Evolutionary conservation across 2,888 invertebrate species (phyloP).

Genomic region (Stegophylla sp.): DNA sequence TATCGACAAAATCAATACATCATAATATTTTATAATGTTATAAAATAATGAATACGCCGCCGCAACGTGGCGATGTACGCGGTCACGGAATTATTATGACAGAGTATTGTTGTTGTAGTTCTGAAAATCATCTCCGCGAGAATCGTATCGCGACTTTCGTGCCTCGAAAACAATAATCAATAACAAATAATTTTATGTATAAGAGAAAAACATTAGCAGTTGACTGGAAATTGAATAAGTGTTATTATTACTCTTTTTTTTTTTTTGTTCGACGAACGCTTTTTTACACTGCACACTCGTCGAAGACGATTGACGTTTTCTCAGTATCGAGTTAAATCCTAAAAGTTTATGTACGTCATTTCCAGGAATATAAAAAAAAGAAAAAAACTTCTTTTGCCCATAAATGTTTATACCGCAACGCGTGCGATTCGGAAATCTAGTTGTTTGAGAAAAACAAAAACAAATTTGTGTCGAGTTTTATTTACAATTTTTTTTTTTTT

Average conservation of each 20-base stretch:
- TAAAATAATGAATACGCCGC: not conserved
- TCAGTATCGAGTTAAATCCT: no score
- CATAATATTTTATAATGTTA: no score
- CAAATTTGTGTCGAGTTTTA: no score
- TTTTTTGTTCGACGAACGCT: not conserved
- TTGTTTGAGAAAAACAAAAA: no score
- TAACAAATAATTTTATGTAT: not conserved
- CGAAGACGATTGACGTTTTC: not conserved
- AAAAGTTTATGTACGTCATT: no score
- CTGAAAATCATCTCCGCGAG: not conserved
- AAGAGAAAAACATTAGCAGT: not conserved
- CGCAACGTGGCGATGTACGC: not conserved
- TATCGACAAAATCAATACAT: conserved; percentile 15
- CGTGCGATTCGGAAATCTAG: no score
- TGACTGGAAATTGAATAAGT: not conserved
- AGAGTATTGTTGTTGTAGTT: conserved; percentile 5
- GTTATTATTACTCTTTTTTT: not conserved
- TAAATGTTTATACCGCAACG: no score
- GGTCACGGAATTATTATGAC: not conserved
- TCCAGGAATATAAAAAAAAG: no score
- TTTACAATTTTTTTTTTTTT: no score
- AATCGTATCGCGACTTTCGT: not conserved
- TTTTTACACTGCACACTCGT: not conserved
- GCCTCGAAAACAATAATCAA: not conserved
- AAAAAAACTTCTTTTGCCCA: no score